Percentiles rank a stretch among this genome's conserved stretches.
Conservation (phyloP, 2,888 invertebrate species). For the Hyalella azteca region DNA sequence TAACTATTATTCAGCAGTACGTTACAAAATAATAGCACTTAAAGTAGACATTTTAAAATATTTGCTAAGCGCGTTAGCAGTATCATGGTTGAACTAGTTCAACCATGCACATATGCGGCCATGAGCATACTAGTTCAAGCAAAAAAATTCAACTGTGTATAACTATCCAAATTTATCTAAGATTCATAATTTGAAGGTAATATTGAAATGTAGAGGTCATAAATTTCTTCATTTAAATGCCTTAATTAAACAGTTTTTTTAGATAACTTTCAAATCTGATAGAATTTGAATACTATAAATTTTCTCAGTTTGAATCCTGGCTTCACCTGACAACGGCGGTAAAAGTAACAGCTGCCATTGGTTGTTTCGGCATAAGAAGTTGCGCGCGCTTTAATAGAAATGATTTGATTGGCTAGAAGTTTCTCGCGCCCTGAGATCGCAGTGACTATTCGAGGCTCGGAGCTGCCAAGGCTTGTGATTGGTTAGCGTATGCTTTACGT, state of each 20-base stretch:
- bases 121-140: no score
- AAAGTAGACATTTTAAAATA: not conserved
- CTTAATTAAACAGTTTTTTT: no score
- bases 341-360: not conserved
- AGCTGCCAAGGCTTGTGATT: not conserved
- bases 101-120: no score
- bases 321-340: conserved; percentile 8
- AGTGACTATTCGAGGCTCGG: not conserved
- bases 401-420: not conserved
- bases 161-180: no score
- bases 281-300: not conserved
- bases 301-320: not conserved
- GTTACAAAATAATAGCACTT: no score
- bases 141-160: no score
- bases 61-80: no score
- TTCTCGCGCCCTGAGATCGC: not conserved
- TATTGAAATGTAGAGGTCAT: no score
- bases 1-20: no score
- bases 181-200: no score
- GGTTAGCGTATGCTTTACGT: not conserved
- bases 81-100: no score
- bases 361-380: not conserved
- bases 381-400: conserved; percentile 11
- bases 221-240: no score
- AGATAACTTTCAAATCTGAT: not conserved